Percentiles rank a stretch among this genome's conserved stretches.
Evolutionary conservation across 2,797 vertebrate species (phyloP).

Genomic region (Chelonia mydas): DNA sequence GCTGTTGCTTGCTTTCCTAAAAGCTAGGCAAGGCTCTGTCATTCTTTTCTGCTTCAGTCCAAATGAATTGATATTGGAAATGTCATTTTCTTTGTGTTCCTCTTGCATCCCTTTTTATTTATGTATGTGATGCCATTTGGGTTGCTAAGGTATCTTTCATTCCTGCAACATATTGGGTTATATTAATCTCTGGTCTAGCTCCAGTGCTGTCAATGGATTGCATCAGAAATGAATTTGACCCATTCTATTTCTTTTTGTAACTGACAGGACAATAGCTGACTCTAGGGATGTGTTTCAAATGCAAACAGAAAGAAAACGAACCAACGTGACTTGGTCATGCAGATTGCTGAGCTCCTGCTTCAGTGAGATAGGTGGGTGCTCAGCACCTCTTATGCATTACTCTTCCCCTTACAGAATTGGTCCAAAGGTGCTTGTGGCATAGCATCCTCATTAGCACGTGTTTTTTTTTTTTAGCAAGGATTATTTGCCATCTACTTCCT

Average conservation of each 20-base stretch:
- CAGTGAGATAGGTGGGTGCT: fast-evolving
- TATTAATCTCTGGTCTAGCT: background rate
- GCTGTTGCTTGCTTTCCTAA: background rate
- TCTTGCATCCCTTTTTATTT: background rate
- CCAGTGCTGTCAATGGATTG: background rate
- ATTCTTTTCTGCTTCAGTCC: conserved; percentile 13
- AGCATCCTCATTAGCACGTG: fast-evolving
- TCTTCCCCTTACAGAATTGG: background rate
- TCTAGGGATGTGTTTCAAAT: background rate
- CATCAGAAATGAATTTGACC: background rate
- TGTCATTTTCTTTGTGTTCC: background rate
- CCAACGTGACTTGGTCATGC: fast-evolving
- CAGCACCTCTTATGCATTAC: fast-evolving
- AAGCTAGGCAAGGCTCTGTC: background rate
- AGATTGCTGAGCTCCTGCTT: fast-evolving
- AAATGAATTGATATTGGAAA: conserved; percentile 13
- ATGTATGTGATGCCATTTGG: background rate
- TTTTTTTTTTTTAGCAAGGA: background rate
- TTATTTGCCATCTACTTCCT: background rate
- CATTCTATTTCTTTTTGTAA: background rate
- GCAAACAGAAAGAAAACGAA: background rate
- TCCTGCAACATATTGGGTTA: background rate
- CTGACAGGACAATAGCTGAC: background rate
- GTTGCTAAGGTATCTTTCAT: background rate
- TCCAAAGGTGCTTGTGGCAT: background rate